Base-by-base conservation (phyloP, 2,888 invertebrate genomes). In the Plemyria rubiginata region DNA sequence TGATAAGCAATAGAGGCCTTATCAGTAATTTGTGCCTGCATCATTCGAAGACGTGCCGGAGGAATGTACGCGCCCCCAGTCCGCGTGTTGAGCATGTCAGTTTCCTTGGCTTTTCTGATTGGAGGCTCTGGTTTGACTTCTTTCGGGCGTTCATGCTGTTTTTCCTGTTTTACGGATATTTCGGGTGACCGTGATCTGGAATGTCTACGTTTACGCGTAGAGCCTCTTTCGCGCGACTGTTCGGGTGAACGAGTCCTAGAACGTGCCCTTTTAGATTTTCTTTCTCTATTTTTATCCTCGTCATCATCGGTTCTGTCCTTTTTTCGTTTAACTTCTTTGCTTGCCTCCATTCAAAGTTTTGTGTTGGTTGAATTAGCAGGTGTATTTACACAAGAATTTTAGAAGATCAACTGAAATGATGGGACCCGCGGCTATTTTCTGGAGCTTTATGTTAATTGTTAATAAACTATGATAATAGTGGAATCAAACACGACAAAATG, bases 1-100 rank as follows among this genome's bases (percentile, higher is more conserved):
- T 99, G 99, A 88, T 98, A 99, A 1, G 98, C 97, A 28, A 96
- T 95, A 66, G 98, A 98, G n/a, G 96, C 94, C 92, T 99, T 99
- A 80, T 99, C 99, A 0, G 97, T 97, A 55, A 99, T 98, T 85
- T 97, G 96, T 0, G 97, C 97, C 88, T 99, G 99, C 97, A 99
- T 97, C 95, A 99, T 94, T 22, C 97, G 94, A 45, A 99, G 92
- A 80, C 97, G 98, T 0, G 99, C 99, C 0, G 99, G 99, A 0
- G 99, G 99, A 77, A 99, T 99, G 78, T 99, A 99, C 4, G 99
- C 99, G 60, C 98, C 98, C 43, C 98, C 98, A 8, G 98, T 98
- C 79, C 95, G 94, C 0, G 97, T 96, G 54, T 97, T 97, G 3
- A 98, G 81, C 77, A 96, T 90, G 81, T 97, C 97, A 15, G 85